Conservation (phyloP, 2,888 invertebrate species). For the Lochmaea crataegi region DNA sequence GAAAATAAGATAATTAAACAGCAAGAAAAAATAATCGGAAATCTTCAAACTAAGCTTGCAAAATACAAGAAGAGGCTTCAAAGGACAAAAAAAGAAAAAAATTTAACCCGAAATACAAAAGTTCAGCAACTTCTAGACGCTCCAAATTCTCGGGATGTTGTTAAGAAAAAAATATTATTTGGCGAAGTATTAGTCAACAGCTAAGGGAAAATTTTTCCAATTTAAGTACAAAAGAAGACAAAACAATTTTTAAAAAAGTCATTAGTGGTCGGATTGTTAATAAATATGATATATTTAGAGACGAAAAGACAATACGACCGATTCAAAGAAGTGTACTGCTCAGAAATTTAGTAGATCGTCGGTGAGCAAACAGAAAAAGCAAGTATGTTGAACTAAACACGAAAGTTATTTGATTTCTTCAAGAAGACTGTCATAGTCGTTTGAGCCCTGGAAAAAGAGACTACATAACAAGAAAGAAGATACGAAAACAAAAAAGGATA, state of each 20-base stretch:
- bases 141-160: slow-evolving; percentile 8
- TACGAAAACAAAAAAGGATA: slow-evolving; percentile 16
- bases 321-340: slow-evolving; percentile 1
- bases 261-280: too few species aligned
- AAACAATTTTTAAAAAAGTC: too few species aligned
- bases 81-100: slow-evolving; percentile 2
- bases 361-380: neutral
- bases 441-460: slow-evolving; percentile 13
- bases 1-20: neutral
- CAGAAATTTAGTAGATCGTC: slow-evolving; percentile 11
- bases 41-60: slow-evolving; percentile 1
- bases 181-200: slow-evolving; percentile 20
- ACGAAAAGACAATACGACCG: neutral
- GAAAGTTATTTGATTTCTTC: slow-evolving; percentile 13
- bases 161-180: slow-evolving; percentile 20
- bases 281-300: too few species aligned
- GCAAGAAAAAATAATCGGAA: neutral
- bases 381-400: slow-evolving; percentile 6
- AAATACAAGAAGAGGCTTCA: neutral
- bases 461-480: slow-evolving; percentile 10
- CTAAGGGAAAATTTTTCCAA: too few species aligned
- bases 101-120: slow-evolving; percentile 17
- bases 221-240: too few species aligned
- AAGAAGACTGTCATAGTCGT: slow-evolving; percentile 15
- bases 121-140: slow-evolving; percentile 13